These are phyloP conservation scores for Saguinus midas DNA, from an alignment of 2,113 vertebrate species.

Conservation along the genomic window DNA sequence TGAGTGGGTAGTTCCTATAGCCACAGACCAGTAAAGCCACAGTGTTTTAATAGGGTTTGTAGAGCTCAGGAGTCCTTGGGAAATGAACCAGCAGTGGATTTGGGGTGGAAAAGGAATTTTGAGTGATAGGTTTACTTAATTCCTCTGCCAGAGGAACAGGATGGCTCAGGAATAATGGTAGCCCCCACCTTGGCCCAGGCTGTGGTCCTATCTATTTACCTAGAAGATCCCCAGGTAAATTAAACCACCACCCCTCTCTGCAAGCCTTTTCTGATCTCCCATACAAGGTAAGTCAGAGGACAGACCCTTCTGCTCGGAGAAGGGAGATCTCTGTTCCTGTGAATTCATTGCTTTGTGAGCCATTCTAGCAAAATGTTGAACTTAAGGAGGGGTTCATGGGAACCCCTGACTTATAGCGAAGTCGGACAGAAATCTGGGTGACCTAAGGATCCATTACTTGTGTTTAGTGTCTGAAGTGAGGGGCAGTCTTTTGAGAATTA, in stretches of 20 bases:
- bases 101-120: background rate
- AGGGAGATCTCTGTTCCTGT: background rate
- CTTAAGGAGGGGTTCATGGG: background rate
- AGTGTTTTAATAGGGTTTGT: background rate
- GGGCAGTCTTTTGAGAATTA: background rate
- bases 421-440: background rate
- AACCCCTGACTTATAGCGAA: background rate
- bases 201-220: background rate
- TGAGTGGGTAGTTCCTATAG: too few relatives aligned
- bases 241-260: background rate
- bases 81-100: background rate
- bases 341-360: background rate
- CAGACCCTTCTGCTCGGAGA: background rate
- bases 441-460: too few relatives aligned
- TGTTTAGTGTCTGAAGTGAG: background rate
- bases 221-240: rapidly evolving
- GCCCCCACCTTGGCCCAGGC: rapidly evolving
- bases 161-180: background rate
- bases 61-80: background rate
- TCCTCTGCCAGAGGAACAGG: background rate
- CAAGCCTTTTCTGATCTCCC: rapidly evolving
- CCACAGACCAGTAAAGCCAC: too few relatives aligned
- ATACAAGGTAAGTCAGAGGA: background rate
- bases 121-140: background rate
- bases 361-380: background rate